Evolutionary conservation across 2,113 vertebrate species (phyloP), one percentile per base, ranked within the genome.

Genomic region (Oreochromis niloticus): DNA sequence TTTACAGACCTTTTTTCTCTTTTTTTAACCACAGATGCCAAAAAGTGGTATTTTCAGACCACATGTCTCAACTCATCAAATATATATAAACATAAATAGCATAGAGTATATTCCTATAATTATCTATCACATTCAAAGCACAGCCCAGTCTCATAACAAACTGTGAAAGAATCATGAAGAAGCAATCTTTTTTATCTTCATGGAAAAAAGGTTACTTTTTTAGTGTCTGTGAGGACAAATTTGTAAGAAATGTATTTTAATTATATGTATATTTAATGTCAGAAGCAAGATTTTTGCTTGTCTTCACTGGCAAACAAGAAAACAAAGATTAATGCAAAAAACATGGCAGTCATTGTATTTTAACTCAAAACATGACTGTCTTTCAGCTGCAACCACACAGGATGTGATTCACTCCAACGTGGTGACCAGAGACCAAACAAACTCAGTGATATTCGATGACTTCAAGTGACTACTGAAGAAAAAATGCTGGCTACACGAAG

Each of bases 201-300:
- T 30, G 22, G 41, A 27, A 43, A 73, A 27, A 46, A 10, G 14
- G 68, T 73, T 22, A 1, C 22, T 27, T 16, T 10, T 16, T 73
- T 4, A 46, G 22, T 46, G 68, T 73, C 2, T 46, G 36, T 41
- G 39, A 73, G 7, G 66, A 16, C 7, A 73, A 27, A 73, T 73
- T 73, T 46, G 68, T 46, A 73, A 46, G 39, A 27, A 73, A 46
- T 46, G 13, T 0, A 46, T 43, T 43, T 27, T 71, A 27, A 43
- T 43, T 5, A 34, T 8, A 0, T 66, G 34, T 22, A 8, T 68
- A 22, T 39, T 22, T 22, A 39, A 68, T 39, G 61, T 68, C 6
- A 0, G 1, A 68, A 68, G 34, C 61, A 68, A 39, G 34, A 39
- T 22, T 39, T 0, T 39, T 68, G 0, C 39, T 39, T 68, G 61